Conservation (phyloP, 2,797 vertebrate species). For the Merluccius polli region DNA sequence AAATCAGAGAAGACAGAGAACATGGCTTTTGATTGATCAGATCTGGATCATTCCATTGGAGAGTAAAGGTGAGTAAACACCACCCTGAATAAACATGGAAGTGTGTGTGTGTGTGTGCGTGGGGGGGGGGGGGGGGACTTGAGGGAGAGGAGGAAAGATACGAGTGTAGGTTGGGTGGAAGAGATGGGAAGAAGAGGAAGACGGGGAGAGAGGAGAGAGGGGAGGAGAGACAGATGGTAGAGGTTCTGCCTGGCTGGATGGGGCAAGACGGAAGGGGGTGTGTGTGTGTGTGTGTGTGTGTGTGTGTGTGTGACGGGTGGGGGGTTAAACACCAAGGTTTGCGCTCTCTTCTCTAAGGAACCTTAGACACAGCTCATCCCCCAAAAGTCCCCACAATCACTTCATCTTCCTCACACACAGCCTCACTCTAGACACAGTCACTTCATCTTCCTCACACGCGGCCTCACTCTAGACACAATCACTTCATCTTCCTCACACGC, state of each 20-base stretch:
- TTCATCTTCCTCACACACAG: slow-evolving; percentile 7
- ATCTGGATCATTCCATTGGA: slow-evolving; percentile 27
- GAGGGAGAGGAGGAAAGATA: slow-evolving; percentile 18
- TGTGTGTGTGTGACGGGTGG: neutral
- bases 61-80: slow-evolving; percentile 24
- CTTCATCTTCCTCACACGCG: slow-evolving; percentile 9
- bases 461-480: neutral
- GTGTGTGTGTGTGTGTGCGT: neutral
- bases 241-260: slow-evolving; percentile 70
- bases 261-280: slow-evolving; percentile 48
- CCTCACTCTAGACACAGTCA: neutral
- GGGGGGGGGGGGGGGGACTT: neutral
- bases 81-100: slow-evolving; percentile 21
- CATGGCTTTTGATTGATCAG: neutral
- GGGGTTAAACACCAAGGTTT: slow-evolving; percentile 22
- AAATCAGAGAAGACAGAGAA: neutral
- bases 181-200: slow-evolving; percentile 27
- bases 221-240: slow-evolving; percentile 62
- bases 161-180: slow-evolving; percentile 11
- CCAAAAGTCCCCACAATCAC: slow-evolving; percentile 20
- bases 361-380: slow-evolving; percentile 29
- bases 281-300: slow-evolving; percentile 6
- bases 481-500: slow-evolving; percentile 9
- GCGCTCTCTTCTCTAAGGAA: slow-evolving; percentile 23
- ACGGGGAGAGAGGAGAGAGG: neutral